These are phyloP conservation scores for Cepaea nemoralis DNA, from an alignment of 1,140 invertebrate species.

Conservation along the genomic window DNA sequence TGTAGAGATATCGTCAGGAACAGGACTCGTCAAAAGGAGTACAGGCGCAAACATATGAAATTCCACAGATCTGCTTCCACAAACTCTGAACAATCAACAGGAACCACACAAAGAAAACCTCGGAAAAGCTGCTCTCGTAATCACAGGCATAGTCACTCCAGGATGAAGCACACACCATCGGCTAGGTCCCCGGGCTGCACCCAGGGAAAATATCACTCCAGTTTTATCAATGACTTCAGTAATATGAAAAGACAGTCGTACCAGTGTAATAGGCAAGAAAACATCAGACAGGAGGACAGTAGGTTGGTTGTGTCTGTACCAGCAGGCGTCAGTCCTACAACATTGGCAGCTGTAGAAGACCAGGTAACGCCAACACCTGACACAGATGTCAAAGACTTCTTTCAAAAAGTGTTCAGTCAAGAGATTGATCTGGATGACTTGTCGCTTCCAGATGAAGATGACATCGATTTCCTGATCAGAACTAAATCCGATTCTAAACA, in stretches of 20 bases:
- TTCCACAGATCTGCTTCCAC: neutral
- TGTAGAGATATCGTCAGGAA: neutral
- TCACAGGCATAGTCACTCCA: neutral
- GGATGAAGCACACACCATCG: neutral
- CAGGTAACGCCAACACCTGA: neutral
- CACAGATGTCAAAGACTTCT: slow-evolving; percentile 31
- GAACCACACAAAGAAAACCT: neutral
- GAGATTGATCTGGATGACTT: slow-evolving; percentile 42
- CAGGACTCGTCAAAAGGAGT: neutral
- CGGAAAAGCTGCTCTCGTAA: neutral
- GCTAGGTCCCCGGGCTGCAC: neutral
- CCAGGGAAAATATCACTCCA: neutral
- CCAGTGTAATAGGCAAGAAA: too few species aligned
- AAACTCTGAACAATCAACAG: neutral
- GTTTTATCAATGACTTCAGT: neutral
- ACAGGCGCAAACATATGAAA: neutral
- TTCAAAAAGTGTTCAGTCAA: slow-evolving; percentile 44
- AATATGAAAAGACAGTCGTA: too few species aligned
- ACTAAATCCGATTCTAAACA: neutral
- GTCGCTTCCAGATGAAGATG: slow-evolving; percentile 14
- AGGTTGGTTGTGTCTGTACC: too few species aligned
- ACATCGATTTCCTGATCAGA: slow-evolving; percentile 1
- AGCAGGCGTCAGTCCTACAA: too few species aligned
- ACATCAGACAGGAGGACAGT: too few species aligned
- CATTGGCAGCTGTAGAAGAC: too few species aligned